These are phyloP conservation scores for Cephalopholis sonnerati DNA, from an alignment of 2,113 vertebrate species.

Conservation along the genomic window DNA sequence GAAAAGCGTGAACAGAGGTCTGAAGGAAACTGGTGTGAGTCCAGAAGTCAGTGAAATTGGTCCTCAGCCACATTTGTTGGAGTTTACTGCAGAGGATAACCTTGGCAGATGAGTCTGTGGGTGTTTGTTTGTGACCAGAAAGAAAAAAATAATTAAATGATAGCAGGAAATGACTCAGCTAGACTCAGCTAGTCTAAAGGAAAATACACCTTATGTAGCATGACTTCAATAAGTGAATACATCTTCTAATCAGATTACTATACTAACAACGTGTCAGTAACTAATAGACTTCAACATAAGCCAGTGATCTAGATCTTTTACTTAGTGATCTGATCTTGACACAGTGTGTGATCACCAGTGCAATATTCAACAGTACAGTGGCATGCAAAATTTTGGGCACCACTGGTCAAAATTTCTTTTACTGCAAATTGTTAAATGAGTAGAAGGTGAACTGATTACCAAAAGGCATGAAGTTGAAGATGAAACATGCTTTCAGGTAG, in stretches of 20 bases:
- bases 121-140: constrained; percentile 43
- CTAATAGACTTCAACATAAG: neutral
- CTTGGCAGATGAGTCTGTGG: constrained; percentile 38
- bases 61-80: constrained; percentile 1
- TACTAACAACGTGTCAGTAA: neutral
- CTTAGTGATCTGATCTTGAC: neutral
- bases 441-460: too few species aligned
- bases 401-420: too few species aligned
- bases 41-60: neutral
- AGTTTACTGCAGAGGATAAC: constrained; percentile 11
- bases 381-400: too few species aligned
- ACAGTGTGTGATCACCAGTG: neutral
- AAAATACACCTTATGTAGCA: neutral
- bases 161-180: constrained; percentile 46
- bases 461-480: too few species aligned
- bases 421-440: too few species aligned
- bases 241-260: neutral
- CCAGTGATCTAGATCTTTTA: neutral
- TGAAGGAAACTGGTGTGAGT: neutral
- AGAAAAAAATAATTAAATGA: constrained; percentile 37
- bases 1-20: neutral
- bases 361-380: too few species aligned
- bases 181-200: neutral
- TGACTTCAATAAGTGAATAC: neutral
- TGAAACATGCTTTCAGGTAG: too few species aligned